These are phyloP conservation scores for Cranoglanis bouderius DNA, from an alignment of 2,113 vertebrate species.

Conservation along the genomic window DNA sequence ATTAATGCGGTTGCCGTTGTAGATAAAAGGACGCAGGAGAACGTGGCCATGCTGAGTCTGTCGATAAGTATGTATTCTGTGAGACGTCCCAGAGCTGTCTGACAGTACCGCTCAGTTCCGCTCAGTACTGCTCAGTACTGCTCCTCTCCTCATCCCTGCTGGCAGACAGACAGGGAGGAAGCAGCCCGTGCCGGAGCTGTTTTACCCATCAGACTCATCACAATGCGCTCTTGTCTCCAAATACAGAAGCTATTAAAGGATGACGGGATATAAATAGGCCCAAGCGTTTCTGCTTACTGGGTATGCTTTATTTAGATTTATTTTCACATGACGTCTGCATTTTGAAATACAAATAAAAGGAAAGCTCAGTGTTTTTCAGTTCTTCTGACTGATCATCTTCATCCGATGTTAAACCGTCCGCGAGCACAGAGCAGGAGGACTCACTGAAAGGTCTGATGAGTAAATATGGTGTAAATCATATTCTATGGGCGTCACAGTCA, in stretches of 20 bases:
- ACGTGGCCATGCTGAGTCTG: constrained; percentile 30
- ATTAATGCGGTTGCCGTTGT: constrained; percentile 7
- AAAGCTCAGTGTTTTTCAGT: background rate
- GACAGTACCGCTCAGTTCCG: too few relatives aligned
- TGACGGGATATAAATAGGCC: background rate
- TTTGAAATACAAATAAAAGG: background rate
- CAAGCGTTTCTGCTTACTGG: background rate
- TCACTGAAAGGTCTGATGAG: background rate
- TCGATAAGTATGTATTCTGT: constrained; percentile 59
- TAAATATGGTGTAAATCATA: background rate
- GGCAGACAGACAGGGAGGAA: constrained; percentile 39
- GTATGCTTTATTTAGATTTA: constrained; percentile 15
- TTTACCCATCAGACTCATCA: constrained; percentile 61
- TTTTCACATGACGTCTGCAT: background rate
- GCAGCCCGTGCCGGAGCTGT: constrained; percentile 46
- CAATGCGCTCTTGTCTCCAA: constrained; percentile 19
- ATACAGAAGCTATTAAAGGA: background rate
- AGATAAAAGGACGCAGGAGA: constrained; percentile 38
- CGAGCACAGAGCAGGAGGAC: background rate
- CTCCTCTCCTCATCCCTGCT: constrained; percentile 46
- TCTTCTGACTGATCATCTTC: background rate
- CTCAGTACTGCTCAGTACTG: too few relatives aligned
- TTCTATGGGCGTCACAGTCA: background rate
- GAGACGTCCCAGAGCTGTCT: constrained; percentile 57
- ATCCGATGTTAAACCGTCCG: background rate